Conservation (phyloP, 64 coral and sea anemone species). For the Pocillopora damicornis region DNA sequence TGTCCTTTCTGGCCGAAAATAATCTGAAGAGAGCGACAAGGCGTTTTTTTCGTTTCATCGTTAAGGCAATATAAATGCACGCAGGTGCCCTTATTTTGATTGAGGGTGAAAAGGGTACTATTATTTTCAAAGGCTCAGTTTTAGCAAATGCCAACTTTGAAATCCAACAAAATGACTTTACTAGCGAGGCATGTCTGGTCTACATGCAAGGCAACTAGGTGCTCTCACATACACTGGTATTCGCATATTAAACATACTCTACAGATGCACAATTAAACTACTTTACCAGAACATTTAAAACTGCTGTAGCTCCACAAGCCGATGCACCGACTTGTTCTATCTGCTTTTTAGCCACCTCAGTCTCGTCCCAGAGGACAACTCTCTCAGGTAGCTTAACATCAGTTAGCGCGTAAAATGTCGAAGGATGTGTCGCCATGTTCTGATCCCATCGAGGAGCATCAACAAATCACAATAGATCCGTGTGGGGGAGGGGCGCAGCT, state of each 20-base stretch:
- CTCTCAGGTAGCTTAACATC: conserved; percentile 30
- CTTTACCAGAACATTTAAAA: conserved; percentile 72
- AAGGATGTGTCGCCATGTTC: conserved; percentile 30
- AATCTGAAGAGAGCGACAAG: too few species aligned
- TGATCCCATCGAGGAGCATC: not conserved
- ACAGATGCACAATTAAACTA: not conserved
- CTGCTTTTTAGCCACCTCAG: conserved; percentile 57
- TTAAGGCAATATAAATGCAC: not conserved
- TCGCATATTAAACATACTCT: not conserved
- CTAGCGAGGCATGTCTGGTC: too few species aligned
- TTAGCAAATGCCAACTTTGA: too few species aligned
- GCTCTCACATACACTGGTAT: too few species aligned
- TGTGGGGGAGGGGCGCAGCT: too few species aligned
- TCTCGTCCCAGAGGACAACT: conserved; percentile 67
- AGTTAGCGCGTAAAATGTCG: not conserved
- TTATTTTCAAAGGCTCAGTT: too few species aligned
- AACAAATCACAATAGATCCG: not conserved
- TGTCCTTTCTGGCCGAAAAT: too few species aligned
- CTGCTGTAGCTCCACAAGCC: conserved; percentile 81
- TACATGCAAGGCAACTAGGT: too few species aligned
- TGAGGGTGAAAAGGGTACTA: too few species aligned
- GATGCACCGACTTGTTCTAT: conserved; percentile 66
- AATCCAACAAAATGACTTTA: too few species aligned
- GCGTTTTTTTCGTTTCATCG: too few species aligned
- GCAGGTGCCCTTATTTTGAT: not conserved